Percentiles rank a stretch among this genome's conserved stretches.
phyloP scores from a whole-genome alignment of 2,888 invertebrate genomes.

The Sympetrum striolatum region DNA sequence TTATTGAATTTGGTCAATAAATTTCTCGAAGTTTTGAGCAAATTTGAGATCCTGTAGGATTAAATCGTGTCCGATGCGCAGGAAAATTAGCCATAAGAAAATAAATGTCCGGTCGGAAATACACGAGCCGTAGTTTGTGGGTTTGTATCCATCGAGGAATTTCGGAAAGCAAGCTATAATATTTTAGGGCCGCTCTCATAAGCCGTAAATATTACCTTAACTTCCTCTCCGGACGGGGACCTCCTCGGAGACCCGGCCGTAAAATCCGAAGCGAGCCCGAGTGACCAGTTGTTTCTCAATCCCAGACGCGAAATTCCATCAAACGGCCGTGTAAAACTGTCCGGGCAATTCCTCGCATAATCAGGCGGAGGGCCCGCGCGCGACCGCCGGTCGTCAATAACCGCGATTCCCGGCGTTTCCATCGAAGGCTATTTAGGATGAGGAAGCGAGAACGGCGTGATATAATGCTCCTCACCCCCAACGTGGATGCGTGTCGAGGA shows the following conservation, averaged over 20 bases:
- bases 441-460: slow-evolving; percentile 2
- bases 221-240: not conserved
- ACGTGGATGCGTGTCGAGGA: slow-evolving; percentile 14
- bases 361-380: not conserved
- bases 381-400: not conserved
- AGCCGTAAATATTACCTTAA: not conserved
- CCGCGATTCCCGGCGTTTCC: not conserved
- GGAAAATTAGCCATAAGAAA: too few relatives aligned
- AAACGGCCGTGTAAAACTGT: not conserved
- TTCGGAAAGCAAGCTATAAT: too few relatives aligned
- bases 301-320: not conserved
- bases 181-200: not conserved
- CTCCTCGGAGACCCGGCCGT: not conserved
- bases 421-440: slow-evolving; percentile 9
- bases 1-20: too few relatives aligned
- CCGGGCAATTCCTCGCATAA: not conserved
- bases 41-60: too few relatives aligned
- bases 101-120: too few relatives aligned
- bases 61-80: too few relatives aligned
- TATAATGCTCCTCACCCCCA: not conserved
- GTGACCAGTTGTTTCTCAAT: not conserved
- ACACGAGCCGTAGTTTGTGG: too few relatives aligned
- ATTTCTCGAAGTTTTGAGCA: too few relatives aligned
- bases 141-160: too few relatives aligned
- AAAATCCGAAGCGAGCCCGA: not conserved